Evolutionary conservation across 2,797 vertebrate genomes (phyloP).

Genomic region (Crenichthys baileyi): DNA sequence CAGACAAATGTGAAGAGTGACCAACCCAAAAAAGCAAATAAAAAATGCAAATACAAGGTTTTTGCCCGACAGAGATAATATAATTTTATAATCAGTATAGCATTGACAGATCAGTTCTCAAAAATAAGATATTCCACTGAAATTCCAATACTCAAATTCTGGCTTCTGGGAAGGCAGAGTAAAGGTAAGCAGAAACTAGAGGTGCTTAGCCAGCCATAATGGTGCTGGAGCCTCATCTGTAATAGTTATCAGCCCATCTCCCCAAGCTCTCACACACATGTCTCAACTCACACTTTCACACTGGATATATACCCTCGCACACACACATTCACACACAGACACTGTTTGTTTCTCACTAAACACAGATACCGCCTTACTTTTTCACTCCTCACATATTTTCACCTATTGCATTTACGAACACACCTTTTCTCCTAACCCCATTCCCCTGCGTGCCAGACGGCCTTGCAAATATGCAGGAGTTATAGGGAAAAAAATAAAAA

Average conservation of each 20-base stretch:
- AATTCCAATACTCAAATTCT: conserved; percentile 64
- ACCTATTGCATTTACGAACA: conserved; percentile 43
- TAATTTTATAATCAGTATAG: conserved; percentile 59
- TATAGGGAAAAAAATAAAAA: conserved; percentile 66
- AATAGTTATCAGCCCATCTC: conserved; percentile 81
- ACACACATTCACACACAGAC: conserved; percentile 24
- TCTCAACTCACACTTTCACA: conserved; percentile 30
- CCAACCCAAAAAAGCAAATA: neutral
- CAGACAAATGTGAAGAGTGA: neutral
- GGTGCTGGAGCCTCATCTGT: conserved; percentile 80
- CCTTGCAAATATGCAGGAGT: conserved; percentile 79
- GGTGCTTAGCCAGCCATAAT: conserved; percentile 83
- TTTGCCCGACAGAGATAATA: neutral
- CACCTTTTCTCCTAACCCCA: conserved; percentile 66
- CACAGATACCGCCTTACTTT: conserved; percentile 60
- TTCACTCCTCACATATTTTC: conserved; percentile 20
- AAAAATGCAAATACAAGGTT: neutral
- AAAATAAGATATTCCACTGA: conserved; percentile 76
- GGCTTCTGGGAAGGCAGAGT: conserved; percentile 57
- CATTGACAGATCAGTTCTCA: conserved; percentile 55
- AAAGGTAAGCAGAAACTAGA: conserved; percentile 82
- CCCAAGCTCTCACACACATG: conserved; percentile 56
- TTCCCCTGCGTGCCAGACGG: conserved; percentile 68
- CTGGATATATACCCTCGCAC: conserved; percentile 23
- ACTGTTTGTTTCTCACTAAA: conserved; percentile 53